phyloP scores from a whole-genome alignment of 2,797 vertebrate genomes.

The Limnodromus scolopaceus region DNA sequence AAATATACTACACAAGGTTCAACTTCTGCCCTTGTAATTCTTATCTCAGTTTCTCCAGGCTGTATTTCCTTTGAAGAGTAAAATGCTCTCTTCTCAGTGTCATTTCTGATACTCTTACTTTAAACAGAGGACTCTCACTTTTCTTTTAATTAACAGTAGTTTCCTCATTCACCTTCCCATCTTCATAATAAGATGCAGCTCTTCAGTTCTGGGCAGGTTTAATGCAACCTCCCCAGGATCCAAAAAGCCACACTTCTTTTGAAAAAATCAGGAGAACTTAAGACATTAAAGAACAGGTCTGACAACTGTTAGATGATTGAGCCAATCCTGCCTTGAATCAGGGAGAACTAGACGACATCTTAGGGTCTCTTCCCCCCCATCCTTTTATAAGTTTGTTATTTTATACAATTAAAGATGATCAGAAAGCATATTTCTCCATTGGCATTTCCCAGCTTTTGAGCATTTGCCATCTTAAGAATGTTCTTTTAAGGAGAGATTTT shows the following conservation, averaged over 20 bases:
- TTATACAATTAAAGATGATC: background rate
- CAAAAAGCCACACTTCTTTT: background rate
- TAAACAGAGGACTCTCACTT: background rate
- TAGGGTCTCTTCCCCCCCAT: background rate
- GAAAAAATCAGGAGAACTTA: background rate
- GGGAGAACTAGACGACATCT: background rate
- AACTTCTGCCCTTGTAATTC: background rate
- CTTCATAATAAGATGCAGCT: background rate
- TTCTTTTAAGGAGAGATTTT: background rate
- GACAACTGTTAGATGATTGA: background rate
- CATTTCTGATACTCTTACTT: background rate
- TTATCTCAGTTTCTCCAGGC: conserved; percentile 20
- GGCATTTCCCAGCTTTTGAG: background rate
- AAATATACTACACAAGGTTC: background rate
- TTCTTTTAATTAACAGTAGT: background rate
- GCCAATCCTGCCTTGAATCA: background rate
- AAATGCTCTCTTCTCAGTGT: background rate
- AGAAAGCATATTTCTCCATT: background rate
- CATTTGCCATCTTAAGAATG: background rate
- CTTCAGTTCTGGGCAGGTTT: background rate
- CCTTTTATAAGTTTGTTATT: background rate
- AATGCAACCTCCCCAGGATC: background rate
- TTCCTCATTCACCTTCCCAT: background rate
- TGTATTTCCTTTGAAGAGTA: conserved; percentile 3
- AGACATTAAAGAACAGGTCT: background rate